Percentiles rank a stretch among this genome's conserved stretches.
Conservation (phyloP, 2,797 vertebrate genomes). For the Phrynocephalus vlangalii region DNA sequence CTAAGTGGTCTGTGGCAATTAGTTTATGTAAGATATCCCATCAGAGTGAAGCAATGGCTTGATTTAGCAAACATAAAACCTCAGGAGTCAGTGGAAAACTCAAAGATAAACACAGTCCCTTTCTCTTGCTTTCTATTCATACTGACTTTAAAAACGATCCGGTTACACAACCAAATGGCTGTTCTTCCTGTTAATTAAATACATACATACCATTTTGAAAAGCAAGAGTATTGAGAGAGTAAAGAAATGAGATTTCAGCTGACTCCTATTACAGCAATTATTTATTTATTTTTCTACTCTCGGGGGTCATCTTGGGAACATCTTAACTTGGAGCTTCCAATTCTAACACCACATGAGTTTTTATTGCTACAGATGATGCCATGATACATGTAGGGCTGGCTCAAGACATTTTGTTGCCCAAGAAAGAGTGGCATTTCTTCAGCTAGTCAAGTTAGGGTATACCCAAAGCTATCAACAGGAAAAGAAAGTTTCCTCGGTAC, state of each 20-base stretch:
- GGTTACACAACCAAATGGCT: constrained; percentile 57
- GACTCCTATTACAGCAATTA: background rate
- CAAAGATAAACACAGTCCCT: constrained; percentile 58
- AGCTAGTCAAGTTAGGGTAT: too few species aligned
- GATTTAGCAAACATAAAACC: constrained; percentile 61
- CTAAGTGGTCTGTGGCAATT: constrained; percentile 47
- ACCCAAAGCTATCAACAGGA: too few species aligned
- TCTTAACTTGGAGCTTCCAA: background rate
- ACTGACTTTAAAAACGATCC: constrained; percentile 32
- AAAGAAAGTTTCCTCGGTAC: too few species aligned
- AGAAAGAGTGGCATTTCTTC: too few species aligned
- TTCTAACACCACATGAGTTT: background rate
- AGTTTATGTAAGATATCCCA: constrained; percentile 52
- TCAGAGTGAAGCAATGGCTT: background rate
- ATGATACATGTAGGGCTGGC: too few species aligned
- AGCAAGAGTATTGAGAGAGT: background rate
- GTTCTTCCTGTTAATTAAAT: constrained; percentile 38
- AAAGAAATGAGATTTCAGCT: constrained; percentile 13
- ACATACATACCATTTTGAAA: constrained; percentile 44
- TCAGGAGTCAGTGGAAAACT: constrained; percentile 68
- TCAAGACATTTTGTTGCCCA: too few species aligned
- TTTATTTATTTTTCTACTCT: background rate
- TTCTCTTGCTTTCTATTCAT: constrained; percentile 49
- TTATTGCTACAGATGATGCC: background rate
- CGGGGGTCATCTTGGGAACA: background rate